Evolutionary conservation across 2,888 invertebrate genomes (phyloP).

Genomic region (Lepidonotus clava): DNA sequence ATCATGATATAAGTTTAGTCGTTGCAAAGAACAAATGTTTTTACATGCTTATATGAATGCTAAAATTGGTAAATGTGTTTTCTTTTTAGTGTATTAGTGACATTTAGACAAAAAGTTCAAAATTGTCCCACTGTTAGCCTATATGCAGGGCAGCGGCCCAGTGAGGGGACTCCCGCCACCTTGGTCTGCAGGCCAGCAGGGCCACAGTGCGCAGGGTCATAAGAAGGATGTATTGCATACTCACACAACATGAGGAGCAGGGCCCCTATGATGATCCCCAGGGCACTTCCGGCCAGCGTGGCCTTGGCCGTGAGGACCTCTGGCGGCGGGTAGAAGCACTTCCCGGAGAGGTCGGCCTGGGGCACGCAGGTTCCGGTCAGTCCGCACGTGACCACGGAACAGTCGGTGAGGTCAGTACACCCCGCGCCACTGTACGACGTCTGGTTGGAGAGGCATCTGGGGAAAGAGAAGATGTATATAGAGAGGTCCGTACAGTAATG

Average conservation of each 20-base stretch:
- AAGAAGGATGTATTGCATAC: neutral
- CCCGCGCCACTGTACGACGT: neutral
- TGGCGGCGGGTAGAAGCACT: constrained; percentile 6
- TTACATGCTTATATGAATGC: no score
- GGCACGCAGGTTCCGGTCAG: neutral
- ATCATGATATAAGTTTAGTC: no score
- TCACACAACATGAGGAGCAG: constrained; percentile 21
- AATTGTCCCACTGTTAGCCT: no score
- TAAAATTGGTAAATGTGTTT: no score
- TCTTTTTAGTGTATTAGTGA: no score
- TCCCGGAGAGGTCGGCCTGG: neutral
- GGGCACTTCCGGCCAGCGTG: neutral
- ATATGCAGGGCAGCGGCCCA: no score
- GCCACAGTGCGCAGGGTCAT: no score
- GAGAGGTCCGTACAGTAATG: no score
- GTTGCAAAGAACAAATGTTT: no score
- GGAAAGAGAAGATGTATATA: neutral
- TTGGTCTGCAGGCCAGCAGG: no score
- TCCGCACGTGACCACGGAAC: neutral
- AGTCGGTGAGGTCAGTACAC: neutral
- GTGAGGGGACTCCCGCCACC: no score
- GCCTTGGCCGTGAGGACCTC: neutral
- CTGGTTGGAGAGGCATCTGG: constrained; percentile 14
- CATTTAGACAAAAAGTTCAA: no score
- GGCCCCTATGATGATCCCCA: constrained; percentile 36